Percentiles rank a stretch among this genome's conserved stretches.
phyloP scores from a whole-genome alignment of 2,113 vertebrate species.

The Oreochromis niloticus region DNA sequence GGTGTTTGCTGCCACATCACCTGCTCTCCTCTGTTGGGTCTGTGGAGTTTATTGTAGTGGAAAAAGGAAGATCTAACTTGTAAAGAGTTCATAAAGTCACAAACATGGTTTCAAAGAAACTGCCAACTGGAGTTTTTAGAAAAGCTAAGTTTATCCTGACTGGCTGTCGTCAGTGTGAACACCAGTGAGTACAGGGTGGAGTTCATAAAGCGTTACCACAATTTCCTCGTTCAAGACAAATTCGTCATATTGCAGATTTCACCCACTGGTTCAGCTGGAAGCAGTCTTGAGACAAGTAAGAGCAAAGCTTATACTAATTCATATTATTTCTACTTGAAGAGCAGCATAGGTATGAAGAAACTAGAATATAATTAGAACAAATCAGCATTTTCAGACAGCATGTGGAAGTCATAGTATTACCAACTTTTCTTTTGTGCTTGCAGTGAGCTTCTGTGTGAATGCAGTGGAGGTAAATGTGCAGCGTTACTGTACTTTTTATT shows the following conservation, averaged over 20 bases:
- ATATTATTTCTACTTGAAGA: neutral
- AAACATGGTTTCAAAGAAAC: neutral
- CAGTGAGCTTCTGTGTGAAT: neutral
- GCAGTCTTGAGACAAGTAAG: neutral
- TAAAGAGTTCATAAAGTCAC: neutral
- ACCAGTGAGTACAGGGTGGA: neutral
- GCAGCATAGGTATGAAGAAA: neutral
- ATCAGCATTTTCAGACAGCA: neutral
- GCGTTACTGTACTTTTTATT: neutral
- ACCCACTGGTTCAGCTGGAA: neutral
- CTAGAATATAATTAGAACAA: neutral
- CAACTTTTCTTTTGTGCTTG: neutral
- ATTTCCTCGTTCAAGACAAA: neutral
- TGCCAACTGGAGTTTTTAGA: neutral
- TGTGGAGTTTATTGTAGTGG: neutral
- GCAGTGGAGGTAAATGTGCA: neutral
- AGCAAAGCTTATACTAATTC: rapidly evolving
- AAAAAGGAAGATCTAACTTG: neutral
- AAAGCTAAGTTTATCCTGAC: neutral
- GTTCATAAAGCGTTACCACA: neutral
- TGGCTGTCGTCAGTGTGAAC: neutral
- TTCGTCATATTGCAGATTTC: neutral
- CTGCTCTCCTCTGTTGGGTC: neutral
- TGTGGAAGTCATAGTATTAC: neutral
- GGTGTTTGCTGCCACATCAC: neutral